A percentile compares a stretch with the other conserved stretches of the same genome.
These are phyloP conservation scores for Puma concolor DNA, from an alignment of 2,113 vertebrate species.

Conservation along the genomic window DNA sequence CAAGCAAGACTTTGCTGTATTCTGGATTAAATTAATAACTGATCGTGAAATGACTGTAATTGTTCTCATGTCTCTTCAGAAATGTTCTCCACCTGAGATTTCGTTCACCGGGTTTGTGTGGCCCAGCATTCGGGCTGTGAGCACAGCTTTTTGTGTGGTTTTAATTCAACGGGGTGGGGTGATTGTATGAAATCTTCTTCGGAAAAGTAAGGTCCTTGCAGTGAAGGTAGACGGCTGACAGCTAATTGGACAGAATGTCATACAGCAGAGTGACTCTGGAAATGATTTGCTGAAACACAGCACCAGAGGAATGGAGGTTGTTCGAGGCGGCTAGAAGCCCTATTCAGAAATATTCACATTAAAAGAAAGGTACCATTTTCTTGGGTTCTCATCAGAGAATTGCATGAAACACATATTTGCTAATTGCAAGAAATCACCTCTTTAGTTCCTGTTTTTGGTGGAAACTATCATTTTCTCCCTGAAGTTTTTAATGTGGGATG, in stretches of 20 bases:
- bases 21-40: constrained; percentile 67
- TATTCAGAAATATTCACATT: neutral
- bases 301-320: constrained; percentile 52
- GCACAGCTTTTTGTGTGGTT: constrained; percentile 41
- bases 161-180: constrained; percentile 71
- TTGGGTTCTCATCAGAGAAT: neutral
- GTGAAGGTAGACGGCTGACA: constrained; percentile 76
- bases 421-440: neutral
- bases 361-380: neutral
- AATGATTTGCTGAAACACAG: constrained; percentile 69
- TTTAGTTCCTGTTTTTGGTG: neutral
- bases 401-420: neutral
- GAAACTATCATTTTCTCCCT: neutral
- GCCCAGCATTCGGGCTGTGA: constrained; percentile 55
- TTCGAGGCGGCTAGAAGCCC: constrained; percentile 55
- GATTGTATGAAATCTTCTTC: constrained; percentile 70
- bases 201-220: constrained; percentile 75
- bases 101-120: constrained; percentile 60
- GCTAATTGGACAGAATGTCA: constrained; percentile 59
- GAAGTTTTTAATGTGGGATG: neutral
- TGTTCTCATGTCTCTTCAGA: constrained; percentile 66
- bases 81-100: constrained; percentile 63
- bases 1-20: constrained; percentile 21
- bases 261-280: constrained; percentile 72
- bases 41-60: constrained; percentile 68